Conservation (phyloP, 2,113 vertebrate species). For the Atlantisia rogersi region DNA sequence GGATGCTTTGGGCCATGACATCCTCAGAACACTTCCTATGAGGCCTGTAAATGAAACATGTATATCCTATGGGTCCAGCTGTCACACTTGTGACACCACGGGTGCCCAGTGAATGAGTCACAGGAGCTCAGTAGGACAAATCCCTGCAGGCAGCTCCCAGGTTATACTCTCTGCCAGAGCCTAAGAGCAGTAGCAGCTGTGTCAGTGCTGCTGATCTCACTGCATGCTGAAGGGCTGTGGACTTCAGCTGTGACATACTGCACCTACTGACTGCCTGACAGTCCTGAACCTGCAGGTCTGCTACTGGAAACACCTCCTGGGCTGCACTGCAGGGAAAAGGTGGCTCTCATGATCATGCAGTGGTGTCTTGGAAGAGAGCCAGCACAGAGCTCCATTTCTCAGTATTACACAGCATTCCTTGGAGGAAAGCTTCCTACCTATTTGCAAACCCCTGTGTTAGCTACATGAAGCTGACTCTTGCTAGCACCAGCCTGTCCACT, state of each 20-base stretch:
- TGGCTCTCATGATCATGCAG: not conserved
- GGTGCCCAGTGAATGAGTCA: not conserved
- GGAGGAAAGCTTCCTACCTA: not conserved
- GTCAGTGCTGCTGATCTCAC: not conserved
- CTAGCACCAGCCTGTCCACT: not conserved
- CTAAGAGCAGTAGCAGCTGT: not conserved
- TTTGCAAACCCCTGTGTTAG: not conserved
- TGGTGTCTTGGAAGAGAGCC: not conserved
- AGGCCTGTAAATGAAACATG: not conserved
- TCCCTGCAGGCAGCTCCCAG: not conserved
- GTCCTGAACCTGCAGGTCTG: not conserved
- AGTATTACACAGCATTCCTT: not conserved
- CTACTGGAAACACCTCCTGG: not conserved
- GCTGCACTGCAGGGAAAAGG: not conserved
- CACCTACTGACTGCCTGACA: not conserved
- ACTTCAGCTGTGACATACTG: not conserved
- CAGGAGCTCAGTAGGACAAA: not conserved
- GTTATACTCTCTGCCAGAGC: not conserved
- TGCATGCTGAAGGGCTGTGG: not conserved
- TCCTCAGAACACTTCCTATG: not conserved
- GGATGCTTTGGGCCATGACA: not conserved
- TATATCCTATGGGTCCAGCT: not conserved
- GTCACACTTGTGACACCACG: not conserved
- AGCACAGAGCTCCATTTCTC: not conserved
- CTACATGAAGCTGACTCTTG: not conserved